A percentile compares a stretch with the other conserved stretches of the same genome.
These are phyloP conservation scores for Sus cebifrons DNA, from an alignment of 2,797 vertebrate genomes.

Conservation along the genomic window DNA sequence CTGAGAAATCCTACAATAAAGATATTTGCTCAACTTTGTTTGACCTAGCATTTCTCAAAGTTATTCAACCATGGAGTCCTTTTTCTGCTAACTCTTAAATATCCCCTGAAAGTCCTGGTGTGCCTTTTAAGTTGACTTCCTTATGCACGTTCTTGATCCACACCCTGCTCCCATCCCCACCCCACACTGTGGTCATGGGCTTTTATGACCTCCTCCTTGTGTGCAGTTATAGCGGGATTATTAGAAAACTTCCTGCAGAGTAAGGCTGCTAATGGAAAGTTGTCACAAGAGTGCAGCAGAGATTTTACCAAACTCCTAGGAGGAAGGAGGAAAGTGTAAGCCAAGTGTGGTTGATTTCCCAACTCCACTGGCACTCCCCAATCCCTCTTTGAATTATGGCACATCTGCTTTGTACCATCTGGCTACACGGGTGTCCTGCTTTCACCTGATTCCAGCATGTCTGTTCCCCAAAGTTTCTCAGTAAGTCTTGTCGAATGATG, in stretches of 20 bases:
- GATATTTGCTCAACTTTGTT: conserved; percentile 2
- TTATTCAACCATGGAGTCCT: neutral
- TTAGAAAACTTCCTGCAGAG: conserved; percentile 57
- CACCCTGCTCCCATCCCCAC: neutral
- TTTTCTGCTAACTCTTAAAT: neutral
- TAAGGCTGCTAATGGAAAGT: conserved; percentile 37
- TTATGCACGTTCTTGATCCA: neutral
- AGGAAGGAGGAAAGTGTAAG: conserved; percentile 78
- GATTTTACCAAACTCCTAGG: conserved; percentile 49
- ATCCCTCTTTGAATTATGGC: conserved; percentile 1
- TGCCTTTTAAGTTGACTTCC: conserved; percentile 37
- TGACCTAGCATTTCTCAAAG: conserved; percentile 38
- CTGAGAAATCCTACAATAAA: neutral
- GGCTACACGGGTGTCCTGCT: neutral
- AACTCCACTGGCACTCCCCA: neutral
- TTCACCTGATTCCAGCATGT: neutral
- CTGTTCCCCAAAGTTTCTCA: conserved; percentile 23
- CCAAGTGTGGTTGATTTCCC: conserved; percentile 44
- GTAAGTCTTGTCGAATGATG: neutral
- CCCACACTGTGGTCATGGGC: neutral
- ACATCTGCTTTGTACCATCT: conserved; percentile 13
- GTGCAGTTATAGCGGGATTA: neutral
- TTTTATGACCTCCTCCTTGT: conserved; percentile 14
- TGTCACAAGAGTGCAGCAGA: neutral
- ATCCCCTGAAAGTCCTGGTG: neutral